Conservation (phyloP, 2,113 vertebrate species). For the Plecturocebus donacophilus region DNA sequence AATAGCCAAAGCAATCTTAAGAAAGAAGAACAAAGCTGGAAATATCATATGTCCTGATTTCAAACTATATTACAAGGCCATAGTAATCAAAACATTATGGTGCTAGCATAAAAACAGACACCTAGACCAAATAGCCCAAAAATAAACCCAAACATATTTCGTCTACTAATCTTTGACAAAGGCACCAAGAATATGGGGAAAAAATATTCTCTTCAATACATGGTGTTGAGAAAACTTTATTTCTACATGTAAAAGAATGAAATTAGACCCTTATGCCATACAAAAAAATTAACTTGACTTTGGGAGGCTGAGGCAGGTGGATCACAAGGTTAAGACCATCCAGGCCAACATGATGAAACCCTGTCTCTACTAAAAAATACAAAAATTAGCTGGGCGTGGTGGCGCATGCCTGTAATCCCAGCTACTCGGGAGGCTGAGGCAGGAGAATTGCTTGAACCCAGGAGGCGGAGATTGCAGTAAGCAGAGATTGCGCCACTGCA, state of each 20-base stretch:
- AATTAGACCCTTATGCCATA: background rate
- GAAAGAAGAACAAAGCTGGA: background rate
- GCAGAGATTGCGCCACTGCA: no score
- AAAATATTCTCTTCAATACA: background rate
- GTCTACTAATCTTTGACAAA: background rate
- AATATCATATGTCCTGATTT: background rate
- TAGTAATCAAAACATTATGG: background rate
- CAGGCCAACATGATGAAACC: no score
- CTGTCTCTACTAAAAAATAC: no score
- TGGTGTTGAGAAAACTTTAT: background rate
- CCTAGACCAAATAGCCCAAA: background rate
- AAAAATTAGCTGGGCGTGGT: no score
- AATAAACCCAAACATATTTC: background rate
- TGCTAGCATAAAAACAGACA: background rate
- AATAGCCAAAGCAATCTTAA: background rate
- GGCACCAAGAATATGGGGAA: background rate
- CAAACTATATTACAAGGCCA: background rate
- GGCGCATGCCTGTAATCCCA: no score
- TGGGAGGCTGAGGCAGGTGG: no score
- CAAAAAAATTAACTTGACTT: background rate
- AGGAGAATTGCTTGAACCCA: no score
- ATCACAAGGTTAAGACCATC: no score
- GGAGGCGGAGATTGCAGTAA: no score
- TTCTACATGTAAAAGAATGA: background rate
- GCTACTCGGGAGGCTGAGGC: no score